Conservation (phyloP, 1,140 invertebrate genomes). For the Bradynema listronoti region DNA sequence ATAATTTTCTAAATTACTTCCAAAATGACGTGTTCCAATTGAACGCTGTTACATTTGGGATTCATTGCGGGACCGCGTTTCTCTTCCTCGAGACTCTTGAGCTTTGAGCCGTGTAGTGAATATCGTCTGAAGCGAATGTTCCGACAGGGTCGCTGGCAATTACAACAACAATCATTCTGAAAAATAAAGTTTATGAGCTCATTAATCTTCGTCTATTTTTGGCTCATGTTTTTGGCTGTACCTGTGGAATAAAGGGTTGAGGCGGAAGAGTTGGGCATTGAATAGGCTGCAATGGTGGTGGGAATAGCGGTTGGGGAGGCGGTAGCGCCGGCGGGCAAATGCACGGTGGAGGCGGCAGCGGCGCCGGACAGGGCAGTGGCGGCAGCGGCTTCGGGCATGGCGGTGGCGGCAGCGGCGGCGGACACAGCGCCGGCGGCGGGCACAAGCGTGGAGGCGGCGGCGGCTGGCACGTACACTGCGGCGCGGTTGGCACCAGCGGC, state of each 20-base stretch:
- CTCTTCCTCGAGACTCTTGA: not conserved
- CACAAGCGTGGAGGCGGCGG: not conserved
- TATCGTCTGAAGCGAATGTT: not conserved
- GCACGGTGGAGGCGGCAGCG: not conserved
- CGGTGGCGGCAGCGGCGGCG: not conserved
- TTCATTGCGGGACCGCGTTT: not conserved
- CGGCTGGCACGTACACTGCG: not conserved
- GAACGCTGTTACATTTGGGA: not conserved
- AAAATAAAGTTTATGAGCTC: not conserved
- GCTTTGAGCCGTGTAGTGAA: not conserved
- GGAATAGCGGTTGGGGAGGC: not conserved
- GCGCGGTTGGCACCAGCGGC: not conserved
- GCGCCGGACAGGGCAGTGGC: not conserved
- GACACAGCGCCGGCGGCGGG: not conserved
- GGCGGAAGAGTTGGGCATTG: not conserved
- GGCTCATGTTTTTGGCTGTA: too few species aligned
- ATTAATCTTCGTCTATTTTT: too few species aligned
- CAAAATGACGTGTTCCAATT: not conserved
- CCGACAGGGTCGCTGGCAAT: conserved; percentile 3
- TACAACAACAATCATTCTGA: conserved; percentile 6
- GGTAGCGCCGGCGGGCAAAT: conserved; percentile 3
- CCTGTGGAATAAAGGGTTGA: not conserved
- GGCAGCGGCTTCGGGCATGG: not conserved
- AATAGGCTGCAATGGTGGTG: not conserved
- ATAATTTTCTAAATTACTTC: not conserved